Base-by-base conservation (phyloP, 35 echinoderm and acorn worm genomes). In the Chiridota heheva region DNA sequence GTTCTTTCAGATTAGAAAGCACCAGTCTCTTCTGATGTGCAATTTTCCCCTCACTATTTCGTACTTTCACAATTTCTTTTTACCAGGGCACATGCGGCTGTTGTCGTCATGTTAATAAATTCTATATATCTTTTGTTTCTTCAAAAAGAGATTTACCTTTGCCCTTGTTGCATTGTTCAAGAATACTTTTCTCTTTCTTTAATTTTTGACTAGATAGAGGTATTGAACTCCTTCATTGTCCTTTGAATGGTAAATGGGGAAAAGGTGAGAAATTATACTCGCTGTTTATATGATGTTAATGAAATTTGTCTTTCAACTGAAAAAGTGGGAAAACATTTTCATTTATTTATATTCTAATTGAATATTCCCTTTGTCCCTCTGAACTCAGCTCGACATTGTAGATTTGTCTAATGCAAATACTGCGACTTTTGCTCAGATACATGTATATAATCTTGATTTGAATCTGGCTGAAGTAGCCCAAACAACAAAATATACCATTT, bases 231-330 rank as follows among this genome's bases (percentile, higher is more conserved):
- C 32, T 60, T 30, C 4, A 20, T 5, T 60, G 58, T 60, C 6
- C 58, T n/a, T 60, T 60, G 22, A 3, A 60, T 60, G 58, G 58
- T 60, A 30, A 60, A 60, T 60, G 58, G 58, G 6, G 58, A 60
- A n/a, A 60, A 60, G 4, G 58, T 60, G 6, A 60, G 32, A 5
- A 60, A 26, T 60, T 60, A 3, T 26, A 60, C 58, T 5, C 58
- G 58, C 58, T 60, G n/a, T 60, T 60, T n/a, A 60, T 60, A 60
- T 51, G 58, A 18, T 20, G 22, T 60, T 5, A 30, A 60, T 5
- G 58, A 60, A n/a, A n/a, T n/a, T n/a, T n/a, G n/a, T n/a, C n/a
- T n/a, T n/a, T n/a, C n/a, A n/a, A n/a, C n/a, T n/a, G n/a, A n/a
- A n/a, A n/a, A n/a, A n/a, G n/a, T n/a, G n/a, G n/a, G n/a, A n/a